Conservation (phyloP, 1,140 invertebrate species). For the Hydropsyche tenuis region DNA sequence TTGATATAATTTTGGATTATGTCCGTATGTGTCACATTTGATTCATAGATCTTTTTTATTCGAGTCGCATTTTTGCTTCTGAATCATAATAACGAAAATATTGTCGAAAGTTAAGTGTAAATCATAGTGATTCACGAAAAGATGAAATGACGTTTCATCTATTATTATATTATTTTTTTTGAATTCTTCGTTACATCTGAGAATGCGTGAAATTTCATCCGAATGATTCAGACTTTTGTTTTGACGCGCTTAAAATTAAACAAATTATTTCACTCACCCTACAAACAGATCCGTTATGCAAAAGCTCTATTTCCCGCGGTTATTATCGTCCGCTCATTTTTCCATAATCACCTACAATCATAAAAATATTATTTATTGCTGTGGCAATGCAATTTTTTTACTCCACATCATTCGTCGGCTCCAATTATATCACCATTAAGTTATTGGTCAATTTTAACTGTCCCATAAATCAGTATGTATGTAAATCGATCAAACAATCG, state of each 20-base stretch:
- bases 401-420: too few species aligned
- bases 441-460: constrained; percentile 41
- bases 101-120: neutral
- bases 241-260: too few species aligned
- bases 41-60: constrained; percentile 21
- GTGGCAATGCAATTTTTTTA: neutral
- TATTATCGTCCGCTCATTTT: neutral
- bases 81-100: neutral
- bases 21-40: constrained; percentile 21
- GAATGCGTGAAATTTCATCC: too few species aligned
- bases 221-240: too few species aligned
- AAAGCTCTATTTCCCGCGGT: neutral
- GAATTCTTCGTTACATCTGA: too few species aligned
- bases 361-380: constrained; percentile 14
- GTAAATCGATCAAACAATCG: constrained; percentile 40
- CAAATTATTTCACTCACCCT: too few species aligned
- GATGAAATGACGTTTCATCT: neutral
- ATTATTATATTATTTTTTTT: too few species aligned
- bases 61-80: neutral
- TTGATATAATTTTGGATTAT: constrained; percentile 25
- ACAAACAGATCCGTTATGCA: constrained; percentile 3
- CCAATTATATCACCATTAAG: constrained; percentile 35
- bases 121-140: constrained; percentile 14
- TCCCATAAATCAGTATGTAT: constrained; percentile 44
- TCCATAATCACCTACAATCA: neutral